Conservation (phyloP, 2,113 vertebrate species). For the Brachypodius melanocephalos region DNA sequence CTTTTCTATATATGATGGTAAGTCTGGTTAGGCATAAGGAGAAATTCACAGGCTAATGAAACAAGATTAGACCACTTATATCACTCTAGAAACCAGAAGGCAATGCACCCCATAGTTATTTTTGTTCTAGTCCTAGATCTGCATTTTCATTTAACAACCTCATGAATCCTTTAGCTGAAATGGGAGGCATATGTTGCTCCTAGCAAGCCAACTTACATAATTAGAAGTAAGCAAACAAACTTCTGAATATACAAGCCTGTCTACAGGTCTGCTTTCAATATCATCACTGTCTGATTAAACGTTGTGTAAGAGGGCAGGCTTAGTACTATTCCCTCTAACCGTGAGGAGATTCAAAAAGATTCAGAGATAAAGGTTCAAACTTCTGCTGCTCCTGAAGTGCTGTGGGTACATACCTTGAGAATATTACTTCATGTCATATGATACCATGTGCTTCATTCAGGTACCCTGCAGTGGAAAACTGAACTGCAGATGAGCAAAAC, state of each 20-base stretch:
- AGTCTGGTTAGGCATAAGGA: neutral
- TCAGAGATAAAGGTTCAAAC: neutral
- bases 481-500: neutral
- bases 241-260: neutral
- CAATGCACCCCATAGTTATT: neutral
- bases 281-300: neutral
- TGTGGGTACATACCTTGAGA: neutral
- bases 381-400: neutral
- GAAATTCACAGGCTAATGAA: neutral
- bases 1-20: neutral
- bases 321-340: neutral
- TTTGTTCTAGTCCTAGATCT: neutral
- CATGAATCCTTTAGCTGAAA: neutral
- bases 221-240: neutral
- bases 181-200: neutral
- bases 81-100: neutral
- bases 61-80: neutral
- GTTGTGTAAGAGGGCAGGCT: neutral
- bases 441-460: neutral
- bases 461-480: neutral
- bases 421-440: neutral
- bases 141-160: neutral
- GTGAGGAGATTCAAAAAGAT: neutral
- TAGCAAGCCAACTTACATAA: neutral
- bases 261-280: neutral